Evolutionary conservation across 2,888 invertebrate species (phyloP), one percentile per base, ranked within the genome.

Genomic region (Mallateleia sp.): DNA sequence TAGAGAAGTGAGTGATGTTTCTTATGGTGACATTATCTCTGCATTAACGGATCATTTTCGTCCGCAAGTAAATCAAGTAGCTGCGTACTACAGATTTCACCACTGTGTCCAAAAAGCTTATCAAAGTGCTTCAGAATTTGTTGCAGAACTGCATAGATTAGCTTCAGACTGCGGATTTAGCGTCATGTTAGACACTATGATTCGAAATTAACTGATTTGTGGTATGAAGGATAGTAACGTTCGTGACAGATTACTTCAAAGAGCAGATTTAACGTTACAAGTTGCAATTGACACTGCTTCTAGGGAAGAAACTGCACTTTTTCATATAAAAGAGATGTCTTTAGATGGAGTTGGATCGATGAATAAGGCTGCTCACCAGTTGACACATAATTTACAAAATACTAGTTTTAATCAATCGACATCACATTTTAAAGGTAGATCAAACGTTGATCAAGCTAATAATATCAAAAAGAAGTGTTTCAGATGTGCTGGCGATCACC

Each of bases 131-230:
- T 58, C 34, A 24, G 78, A 58, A 8, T 79, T 79, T 52, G 58
- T 79, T 15, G 67, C 78, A 1, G 78, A 60, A 22, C 60, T 79
- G 2, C 58, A 69, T 1, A n/a, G 32, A 14, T 24, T 58, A 4
- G 69, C 78, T 8, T 34, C 79, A 2, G 79, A 79, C 18, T 69
- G 79, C 32, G 66, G 56, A 9, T 79, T 79, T 32, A 50, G 79
- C 1, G 52, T 2, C 0, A 28, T 14, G 0, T 14, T 69, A 3
- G 71, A 62, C 20, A 66, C 62, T 22, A 69, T 79, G 79, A 79
- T 79, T 7, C 38, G 79, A 6, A 79, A 79, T 32, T 60, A 79
- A 50, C 45, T 79, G n/a, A 62, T 79, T 1, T 79, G 79, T n/a
- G 79, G 71, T 1, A 60, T 71, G n/a, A 38, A 52, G 6, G 71